These are phyloP conservation scores for Poecilia wingei DNA, from an alignment of 2,797 vertebrate genomes.

Conservation along the genomic window DNA sequence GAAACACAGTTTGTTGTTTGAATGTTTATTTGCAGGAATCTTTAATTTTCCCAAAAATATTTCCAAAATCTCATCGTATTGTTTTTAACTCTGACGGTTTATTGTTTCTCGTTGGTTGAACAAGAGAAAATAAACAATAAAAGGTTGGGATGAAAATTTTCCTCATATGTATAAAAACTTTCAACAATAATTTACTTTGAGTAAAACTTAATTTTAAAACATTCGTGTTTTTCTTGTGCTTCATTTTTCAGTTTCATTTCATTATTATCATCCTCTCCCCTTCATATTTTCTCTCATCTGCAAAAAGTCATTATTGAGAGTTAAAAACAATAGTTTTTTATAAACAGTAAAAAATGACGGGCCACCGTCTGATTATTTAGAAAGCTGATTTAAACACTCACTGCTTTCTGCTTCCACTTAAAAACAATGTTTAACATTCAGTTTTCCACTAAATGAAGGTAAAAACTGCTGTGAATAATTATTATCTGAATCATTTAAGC, in stretches of 20 bases:
- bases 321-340: not conserved
- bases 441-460: not conserved
- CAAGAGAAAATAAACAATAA: no score
- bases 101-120: not conserved
- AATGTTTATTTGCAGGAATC: not conserved
- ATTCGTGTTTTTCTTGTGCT: not conserved
- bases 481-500: not conserved
- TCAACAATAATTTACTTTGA: not conserved
- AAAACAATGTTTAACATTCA: not conserved
- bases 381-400: not conserved
- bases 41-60: not conserved
- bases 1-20: not conserved
- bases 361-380: not conserved
- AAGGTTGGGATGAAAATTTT: not conserved
- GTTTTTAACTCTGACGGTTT: not conserved
- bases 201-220: not conserved
- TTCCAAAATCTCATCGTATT: not conserved
- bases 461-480: not conserved
- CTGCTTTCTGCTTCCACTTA: not conserved
- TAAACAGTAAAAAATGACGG: not conserved
- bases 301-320: not conserved
- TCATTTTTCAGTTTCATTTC: not conserved
- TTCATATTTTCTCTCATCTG: not conserved
- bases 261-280: not conserved
- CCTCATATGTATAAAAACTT: not conserved